phyloP scores from a whole-genome alignment of 2,888 invertebrate species.

The Parnassius orleans region DNA sequence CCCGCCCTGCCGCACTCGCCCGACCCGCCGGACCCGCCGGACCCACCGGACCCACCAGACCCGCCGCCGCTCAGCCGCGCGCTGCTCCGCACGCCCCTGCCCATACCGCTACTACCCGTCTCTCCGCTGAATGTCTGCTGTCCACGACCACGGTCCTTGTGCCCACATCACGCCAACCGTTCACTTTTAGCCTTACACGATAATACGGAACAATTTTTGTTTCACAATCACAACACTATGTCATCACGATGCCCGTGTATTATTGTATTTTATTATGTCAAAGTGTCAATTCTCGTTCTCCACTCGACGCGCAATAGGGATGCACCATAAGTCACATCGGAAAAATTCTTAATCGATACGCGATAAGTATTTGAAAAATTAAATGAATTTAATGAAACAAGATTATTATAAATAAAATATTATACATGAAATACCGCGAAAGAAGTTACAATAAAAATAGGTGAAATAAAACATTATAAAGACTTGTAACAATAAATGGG shows the following conservation, averaged over 20 bases:
- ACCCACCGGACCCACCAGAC: neutral
- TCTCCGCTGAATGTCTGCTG: neutral
- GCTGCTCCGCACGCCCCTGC: conserved; percentile 42
- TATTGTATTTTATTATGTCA: conserved; percentile 33
- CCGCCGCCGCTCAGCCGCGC: conserved; percentile 50
- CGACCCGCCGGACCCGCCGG: conserved; percentile 53
- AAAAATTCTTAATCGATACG: too few species aligned
- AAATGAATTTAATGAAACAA: too few species aligned
- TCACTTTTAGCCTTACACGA: neutral
- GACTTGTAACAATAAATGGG: too few species aligned
- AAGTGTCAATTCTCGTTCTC: conserved; percentile 29
- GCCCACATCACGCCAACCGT: neutral
- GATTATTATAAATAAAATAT: too few species aligned
- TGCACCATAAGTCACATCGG: neutral
- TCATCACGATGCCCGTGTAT: conserved; percentile 30
- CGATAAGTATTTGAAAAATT: too few species aligned
- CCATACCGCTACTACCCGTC: conserved; percentile 20
- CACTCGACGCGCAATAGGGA: conserved; percentile 28
- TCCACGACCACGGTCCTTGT: neutral
- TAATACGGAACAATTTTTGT: neutral
- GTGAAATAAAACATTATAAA: too few species aligned
- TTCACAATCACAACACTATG: conserved; percentile 26
- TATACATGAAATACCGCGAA: too few species aligned
- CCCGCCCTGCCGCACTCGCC: conserved; percentile 32
- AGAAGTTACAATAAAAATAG: too few species aligned